phyloP scores from a whole-genome alignment of 2,888 invertebrate genomes.

The Caenorhabditis sulstoni region DNA sequence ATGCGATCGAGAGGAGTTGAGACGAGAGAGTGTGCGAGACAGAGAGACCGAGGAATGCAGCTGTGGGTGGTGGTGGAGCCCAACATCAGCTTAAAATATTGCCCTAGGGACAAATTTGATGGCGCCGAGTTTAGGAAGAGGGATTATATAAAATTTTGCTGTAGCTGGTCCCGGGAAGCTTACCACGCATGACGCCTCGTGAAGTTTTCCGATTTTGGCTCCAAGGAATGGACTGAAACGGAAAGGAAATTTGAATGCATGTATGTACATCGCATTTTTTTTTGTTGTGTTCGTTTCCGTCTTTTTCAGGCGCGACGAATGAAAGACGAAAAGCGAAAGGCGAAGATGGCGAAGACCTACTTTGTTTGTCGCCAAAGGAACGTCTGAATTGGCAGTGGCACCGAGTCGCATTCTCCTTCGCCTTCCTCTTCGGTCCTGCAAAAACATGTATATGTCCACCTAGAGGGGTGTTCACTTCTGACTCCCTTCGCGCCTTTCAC shows the following conservation, averaged over 20 bases:
- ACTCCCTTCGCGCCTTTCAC: too few species aligned
- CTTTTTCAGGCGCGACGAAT: too few species aligned
- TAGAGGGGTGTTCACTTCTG: too few species aligned
- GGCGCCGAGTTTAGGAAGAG: conserved; percentile 24
- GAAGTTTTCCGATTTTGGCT: conserved; percentile 94
- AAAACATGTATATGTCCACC: conserved; percentile 8
- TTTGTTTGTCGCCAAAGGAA: conserved; percentile 97
- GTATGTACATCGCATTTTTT: neutral
- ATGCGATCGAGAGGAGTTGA: conserved; percentile 19
- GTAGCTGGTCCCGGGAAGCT: conserved; percentile 81
- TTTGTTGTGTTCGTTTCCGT: too few species aligned
- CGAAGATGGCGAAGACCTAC: conserved; percentile 81
- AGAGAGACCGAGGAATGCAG: neutral
- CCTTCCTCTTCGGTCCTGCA: conserved; percentile 76
- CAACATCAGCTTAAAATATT: conserved; percentile 48
- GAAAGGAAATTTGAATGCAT: conserved; percentile 1
- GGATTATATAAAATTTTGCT: conserved; percentile 49
- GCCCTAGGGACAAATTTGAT: conserved; percentile 61
- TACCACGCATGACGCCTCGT: conserved; percentile 97
- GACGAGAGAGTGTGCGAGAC: neutral
- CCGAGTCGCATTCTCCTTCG: conserved; percentile 85
- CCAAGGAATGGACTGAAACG: conserved; percentile 92
- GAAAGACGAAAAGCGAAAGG: neutral
- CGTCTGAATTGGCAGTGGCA: conserved; percentile 96
- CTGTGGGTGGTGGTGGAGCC: conserved; percentile 6